Evolutionary conservation across 2,888 invertebrate genomes (phyloP).

Genomic region (Aspidiotus destructor): DNA sequence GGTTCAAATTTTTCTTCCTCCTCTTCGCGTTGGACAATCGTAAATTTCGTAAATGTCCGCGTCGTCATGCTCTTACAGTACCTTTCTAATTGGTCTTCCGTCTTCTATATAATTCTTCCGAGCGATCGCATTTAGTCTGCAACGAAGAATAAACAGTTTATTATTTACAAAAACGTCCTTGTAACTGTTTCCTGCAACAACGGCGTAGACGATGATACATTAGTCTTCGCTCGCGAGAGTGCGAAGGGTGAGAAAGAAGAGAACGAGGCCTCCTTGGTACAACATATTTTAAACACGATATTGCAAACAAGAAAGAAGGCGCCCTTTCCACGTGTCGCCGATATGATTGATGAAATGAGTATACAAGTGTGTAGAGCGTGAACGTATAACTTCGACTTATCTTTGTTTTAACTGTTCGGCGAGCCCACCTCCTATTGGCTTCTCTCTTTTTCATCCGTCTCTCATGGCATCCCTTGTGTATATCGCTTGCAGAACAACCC

Average conservation of each 20-base stretch:
- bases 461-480: background rate
- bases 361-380: background rate
- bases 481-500: slow-evolving; percentile 10
- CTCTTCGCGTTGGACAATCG: too few species aligned
- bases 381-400: slow-evolving; percentile 1
- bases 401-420: background rate
- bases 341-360: slow-evolving; percentile 26
- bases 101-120: slow-evolving; percentile 22
- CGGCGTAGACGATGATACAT: background rate
- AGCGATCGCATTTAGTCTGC: slow-evolving; percentile 1
- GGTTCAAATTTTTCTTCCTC: too few species aligned
- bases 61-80: too few species aligned
- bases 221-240: background rate
- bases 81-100: slow-evolving; percentile 17
- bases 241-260: slow-evolving; percentile 5
- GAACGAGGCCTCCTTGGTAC: background rate
- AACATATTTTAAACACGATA: slow-evolving; percentile 25
- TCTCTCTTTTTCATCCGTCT: background rate
- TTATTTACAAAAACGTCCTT: slow-evolving; percentile 26
- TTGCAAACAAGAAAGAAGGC: slow-evolving; percentile 11
- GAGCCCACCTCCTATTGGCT: background rate
- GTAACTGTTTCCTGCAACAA: slow-evolving; percentile 7
- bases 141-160: slow-evolving; percentile 23
- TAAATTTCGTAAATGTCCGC: too few species aligned
- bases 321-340: slow-evolving; percentile 28